A percentile compares a stretch with the other conserved stretches of the same genome.
Evolutionary conservation across 2,113 vertebrate species (phyloP).

Genomic region (Festucalex cinctus): DNA sequence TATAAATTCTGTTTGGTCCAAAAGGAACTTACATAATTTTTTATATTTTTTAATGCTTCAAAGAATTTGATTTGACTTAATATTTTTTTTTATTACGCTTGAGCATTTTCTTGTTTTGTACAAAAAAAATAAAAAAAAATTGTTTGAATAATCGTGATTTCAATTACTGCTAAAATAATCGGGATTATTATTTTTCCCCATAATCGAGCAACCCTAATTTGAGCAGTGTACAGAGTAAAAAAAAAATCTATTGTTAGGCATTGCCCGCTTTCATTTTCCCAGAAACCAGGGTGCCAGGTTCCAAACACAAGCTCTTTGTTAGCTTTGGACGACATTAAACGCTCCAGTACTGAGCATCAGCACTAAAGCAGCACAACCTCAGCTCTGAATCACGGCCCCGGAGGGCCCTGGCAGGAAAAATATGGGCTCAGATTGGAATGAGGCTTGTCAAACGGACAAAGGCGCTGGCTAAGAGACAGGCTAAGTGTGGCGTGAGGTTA

Average conservation of each 20-base stretch:
- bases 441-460: constrained; percentile 70
- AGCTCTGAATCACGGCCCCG: constrained; percentile 56
- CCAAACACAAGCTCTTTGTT: constrained; percentile 69
- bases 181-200: too few relatives aligned
- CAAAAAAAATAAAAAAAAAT: too few relatives aligned
- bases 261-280: constrained; percentile 64
- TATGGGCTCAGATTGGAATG: constrained; percentile 65
- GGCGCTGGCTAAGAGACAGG: constrained; percentile 55
- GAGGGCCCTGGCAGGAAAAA: constrained; percentile 63
- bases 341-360: constrained; percentile 60
- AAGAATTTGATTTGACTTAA: too few relatives aligned
- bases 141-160: too few relatives aligned
- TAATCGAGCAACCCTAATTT: too few relatives aligned
- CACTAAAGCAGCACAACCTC: constrained; percentile 52
- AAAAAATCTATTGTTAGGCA: constrained; percentile 34
- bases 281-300: constrained; percentile 61
- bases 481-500: constrained; percentile 54
- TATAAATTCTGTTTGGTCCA: too few relatives aligned
- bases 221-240: too few relatives aligned
- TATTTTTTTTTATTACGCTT: too few relatives aligned
- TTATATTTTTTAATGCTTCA: too few relatives aligned
- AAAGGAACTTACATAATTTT: too few relatives aligned
- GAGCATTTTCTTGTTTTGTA: too few relatives aligned
- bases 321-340: constrained; percentile 67
- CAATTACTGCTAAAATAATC: too few relatives aligned